Percentiles rank a stretch among this genome's conserved stretches.
Evolutionary conservation across 1,140 invertebrate genomes (phyloP).

Genomic region (Penaeus japonicus): DNA sequence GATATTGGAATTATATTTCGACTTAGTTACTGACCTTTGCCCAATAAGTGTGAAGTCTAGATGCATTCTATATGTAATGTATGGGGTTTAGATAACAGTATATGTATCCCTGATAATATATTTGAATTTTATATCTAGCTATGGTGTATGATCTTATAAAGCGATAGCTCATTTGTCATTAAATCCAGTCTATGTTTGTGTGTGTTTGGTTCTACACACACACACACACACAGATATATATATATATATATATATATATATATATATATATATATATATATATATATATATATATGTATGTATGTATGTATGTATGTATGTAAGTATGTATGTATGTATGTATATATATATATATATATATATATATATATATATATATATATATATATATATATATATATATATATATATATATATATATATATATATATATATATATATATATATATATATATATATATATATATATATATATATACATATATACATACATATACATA

Average conservation of each 20-base stretch:
- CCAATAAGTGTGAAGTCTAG: no score
- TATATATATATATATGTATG: no score
- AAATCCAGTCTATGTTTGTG: not conserved
- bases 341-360: constrained; percentile 16
- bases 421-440: constrained; percentile 18
- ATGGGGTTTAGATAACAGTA: no score
- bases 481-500: not conserved
- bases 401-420: constrained; percentile 45
- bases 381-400: constrained; percentile 43
- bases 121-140: no score
- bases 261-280: not conserved
- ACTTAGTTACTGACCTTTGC: no score
- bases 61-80: no score
- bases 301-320: not conserved
- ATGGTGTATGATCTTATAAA: no score
- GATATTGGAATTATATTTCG: no score
- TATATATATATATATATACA: not conserved
- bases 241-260: not conserved
- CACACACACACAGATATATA: not conserved
- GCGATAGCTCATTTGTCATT: no score
- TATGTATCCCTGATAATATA: no score
- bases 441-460: constrained; percentile 6
- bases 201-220: not conserved
- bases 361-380: constrained; percentile 43
- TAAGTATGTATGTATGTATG: not conserved